Evolutionary conservation across 2,888 invertebrate species (phyloP).

Genomic region (Parnassius orleans): DNA sequence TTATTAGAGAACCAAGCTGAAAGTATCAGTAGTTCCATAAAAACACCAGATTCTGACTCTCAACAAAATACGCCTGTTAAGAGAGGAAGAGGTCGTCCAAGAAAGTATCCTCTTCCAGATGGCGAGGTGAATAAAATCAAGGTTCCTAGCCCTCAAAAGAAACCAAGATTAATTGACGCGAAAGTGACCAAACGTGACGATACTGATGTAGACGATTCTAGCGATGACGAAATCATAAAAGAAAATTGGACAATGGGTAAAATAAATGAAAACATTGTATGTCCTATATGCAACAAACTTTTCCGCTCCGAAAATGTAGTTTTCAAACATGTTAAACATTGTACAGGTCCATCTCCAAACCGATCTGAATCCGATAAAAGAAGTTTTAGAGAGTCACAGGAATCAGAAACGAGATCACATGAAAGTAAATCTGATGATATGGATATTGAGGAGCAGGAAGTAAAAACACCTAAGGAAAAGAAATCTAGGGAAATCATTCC

Average conservation of each 20-base stretch:
- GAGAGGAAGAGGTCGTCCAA: constrained; percentile 69
- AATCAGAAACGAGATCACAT: constrained; percentile 52
- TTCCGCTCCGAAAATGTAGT: constrained; percentile 77
- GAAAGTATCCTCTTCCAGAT: constrained; percentile 68
- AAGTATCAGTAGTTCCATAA: constrained; percentile 40
- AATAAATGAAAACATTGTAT: constrained; percentile 75
- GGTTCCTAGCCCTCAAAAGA: constrained; percentile 60
- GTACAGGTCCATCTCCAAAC: constrained; percentile 71
- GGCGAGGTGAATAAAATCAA: constrained; percentile 43
- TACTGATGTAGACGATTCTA: constrained; percentile 51
- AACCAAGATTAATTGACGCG: constrained; percentile 57
- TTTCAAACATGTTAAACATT: constrained; percentile 77
- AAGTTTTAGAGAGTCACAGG: constrained; percentile 57
- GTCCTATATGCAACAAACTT: constrained; percentile 73
- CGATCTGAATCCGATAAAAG: constrained; percentile 67
- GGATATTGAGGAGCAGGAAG: constrained; percentile 49
- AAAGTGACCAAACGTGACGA: constrained; percentile 45
- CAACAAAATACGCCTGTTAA: constrained; percentile 58
- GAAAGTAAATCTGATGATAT: constrained; percentile 53
- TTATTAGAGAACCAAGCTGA: constrained; percentile 67
- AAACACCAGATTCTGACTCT: constrained; percentile 37
- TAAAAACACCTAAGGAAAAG: constrained; percentile 45
- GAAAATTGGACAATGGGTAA: constrained; percentile 80
- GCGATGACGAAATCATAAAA: constrained; percentile 53
- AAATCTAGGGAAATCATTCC: constrained; percentile 50